Evolutionary conservation across 2,888 invertebrate species (phyloP), one percentile per base, ranked within the genome.

Genomic region (Sisyra nigra): DNA sequence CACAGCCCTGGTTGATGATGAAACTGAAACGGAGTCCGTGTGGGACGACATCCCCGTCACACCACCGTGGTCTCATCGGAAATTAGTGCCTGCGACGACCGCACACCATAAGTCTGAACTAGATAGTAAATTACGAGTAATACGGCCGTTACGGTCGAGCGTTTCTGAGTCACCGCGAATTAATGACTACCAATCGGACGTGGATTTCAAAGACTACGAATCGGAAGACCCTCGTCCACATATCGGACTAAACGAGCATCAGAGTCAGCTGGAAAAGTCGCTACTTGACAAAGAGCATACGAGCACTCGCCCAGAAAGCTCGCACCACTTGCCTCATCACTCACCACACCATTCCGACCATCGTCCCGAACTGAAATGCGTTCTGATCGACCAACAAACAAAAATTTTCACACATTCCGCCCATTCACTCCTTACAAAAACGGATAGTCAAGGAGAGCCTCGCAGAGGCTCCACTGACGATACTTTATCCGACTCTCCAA

Each of bases 171-270:
- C 19, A n/a, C 9, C 15, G 11, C 17, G 19, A 11, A 19, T 37
- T 18, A 19, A 14, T 8, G 31, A 40, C 15, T 40, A 40, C 30
- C 40, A 13, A 10, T 14, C 14, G 8, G 40, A 40, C 19, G 38
- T 13, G 14, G 33, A 41, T 13, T 41, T 30, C 6, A 33, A 30
- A 11, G 41, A 41, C 19, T 41, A 41, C 17, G 41, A 41, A 19
- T 41, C 41, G 11, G 41, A 41, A 13, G 41, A 41, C 18, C 41
- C 41, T 9, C 33, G 41, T 2, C 33, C 41, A 19, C 34, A 30
- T 9, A 35, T 41, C 13, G 30, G 30, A 8, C 19, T 40, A 14
- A 31, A 9, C 6, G 31, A 41, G 17, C 31, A 18, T 10, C 37
- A 37, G 18, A 24, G 24, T 24, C 38, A 38, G 17, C 18, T 41